Evolutionary conservation across 2,113 vertebrate genomes (phyloP).

Genomic region (Heteronetta atricapilla): DNA sequence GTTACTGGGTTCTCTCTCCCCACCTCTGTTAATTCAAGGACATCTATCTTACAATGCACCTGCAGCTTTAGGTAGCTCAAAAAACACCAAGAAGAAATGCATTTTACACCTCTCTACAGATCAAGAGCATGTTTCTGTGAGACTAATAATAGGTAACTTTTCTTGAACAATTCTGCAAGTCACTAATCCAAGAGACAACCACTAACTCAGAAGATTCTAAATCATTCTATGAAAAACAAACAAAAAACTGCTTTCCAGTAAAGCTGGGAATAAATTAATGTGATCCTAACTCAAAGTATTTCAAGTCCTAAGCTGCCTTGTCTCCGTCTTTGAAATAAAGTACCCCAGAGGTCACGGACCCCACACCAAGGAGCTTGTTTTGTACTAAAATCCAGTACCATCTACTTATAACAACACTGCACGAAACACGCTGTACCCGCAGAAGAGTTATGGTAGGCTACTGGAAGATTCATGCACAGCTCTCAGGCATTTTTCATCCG

Average conservation of each 20-base stretch:
- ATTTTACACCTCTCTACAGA: neutral
- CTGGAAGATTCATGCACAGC: neutral
- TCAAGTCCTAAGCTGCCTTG: neutral
- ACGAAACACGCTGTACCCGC: neutral
- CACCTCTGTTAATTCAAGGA: neutral
- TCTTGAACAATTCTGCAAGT: neutral
- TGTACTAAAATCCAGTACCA: neutral
- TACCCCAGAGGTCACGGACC: neutral
- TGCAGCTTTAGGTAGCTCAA: neutral
- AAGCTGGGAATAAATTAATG: neutral
- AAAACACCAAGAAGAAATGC: neutral
- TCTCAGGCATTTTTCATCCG: neutral
- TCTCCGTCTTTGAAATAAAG: neutral
- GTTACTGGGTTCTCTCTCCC: neutral
- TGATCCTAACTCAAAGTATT: neutral
- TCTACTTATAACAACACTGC: neutral
- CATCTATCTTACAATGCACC: neutral
- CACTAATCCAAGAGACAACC: neutral
- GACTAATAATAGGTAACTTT: neutral
- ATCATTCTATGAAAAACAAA: neutral
- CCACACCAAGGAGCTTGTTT: neutral
- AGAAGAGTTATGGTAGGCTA: neutral
- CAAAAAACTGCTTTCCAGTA: accelerated
- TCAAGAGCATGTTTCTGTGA: neutral
- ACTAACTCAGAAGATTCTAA: neutral